Conservation (phyloP, 2,888 invertebrate genomes). For the Tinea semifulvella region DNA sequence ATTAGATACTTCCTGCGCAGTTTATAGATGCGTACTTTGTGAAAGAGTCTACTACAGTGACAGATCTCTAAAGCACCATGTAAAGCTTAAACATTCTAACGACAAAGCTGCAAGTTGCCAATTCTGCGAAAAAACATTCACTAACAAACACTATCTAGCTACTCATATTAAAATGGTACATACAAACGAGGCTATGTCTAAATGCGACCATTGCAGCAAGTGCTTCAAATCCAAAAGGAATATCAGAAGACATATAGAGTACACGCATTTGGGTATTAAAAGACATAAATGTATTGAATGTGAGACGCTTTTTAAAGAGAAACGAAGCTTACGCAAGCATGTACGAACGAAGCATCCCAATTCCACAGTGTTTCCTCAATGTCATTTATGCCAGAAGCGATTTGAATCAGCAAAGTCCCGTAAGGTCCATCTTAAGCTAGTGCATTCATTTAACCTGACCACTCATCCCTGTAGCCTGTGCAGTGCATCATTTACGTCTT, state of each 20-base stretch:
- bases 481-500: slow-evolving; percentile 39
- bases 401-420: slow-evolving; percentile 55
- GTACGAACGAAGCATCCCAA: slow-evolving; percentile 44
- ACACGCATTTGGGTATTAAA: slow-evolving; percentile 46
- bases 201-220: slow-evolving; percentile 51
- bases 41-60: slow-evolving; percentile 42
- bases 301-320: slow-evolving; percentile 49
- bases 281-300: slow-evolving; percentile 49
- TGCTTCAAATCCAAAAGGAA: slow-evolving; percentile 48
- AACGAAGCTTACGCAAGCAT: slow-evolving; percentile 46
- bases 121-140: slow-evolving; percentile 40
- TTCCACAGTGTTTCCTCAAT: slow-evolving; percentile 42
- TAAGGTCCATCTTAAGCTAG: slow-evolving; percentile 43
- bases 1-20: slow-evolving; percentile 18
- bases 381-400: slow-evolving; percentile 45
- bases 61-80: slow-evolving; percentile 44
- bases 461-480: slow-evolving; percentile 45
- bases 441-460: slow-evolving; percentile 49
- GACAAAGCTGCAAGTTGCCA: slow-evolving; percentile 39
- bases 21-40: slow-evolving; percentile 38
- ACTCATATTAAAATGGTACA: slow-evolving; percentile 49
- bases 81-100: slow-evolving; percentile 43
- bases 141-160: slow-evolving; percentile 45
- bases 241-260: slow-evolving; percentile 45
- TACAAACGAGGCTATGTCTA: slow-evolving; percentile 33